Evolutionary conservation across 2,888 invertebrate genomes (phyloP).

Genomic region (Aspidapion aeneum): DNA sequence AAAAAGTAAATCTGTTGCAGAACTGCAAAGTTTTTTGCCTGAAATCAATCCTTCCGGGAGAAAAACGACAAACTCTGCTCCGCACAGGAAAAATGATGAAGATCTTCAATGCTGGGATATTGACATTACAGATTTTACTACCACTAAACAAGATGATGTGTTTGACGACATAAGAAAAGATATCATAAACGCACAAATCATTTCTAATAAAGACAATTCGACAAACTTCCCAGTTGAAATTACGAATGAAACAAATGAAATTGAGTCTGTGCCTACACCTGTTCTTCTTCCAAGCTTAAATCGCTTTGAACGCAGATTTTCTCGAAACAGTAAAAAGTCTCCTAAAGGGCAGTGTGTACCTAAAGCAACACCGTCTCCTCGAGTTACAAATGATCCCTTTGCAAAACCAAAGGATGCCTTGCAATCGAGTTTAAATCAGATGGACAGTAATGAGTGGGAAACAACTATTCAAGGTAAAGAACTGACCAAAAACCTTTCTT

Average conservation of each 20-base stretch:
- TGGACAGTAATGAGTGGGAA: constrained; percentile 79
- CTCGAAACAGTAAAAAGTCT: constrained; percentile 28
- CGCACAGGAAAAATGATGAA: constrained; percentile 35
- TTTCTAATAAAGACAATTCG: background rate
- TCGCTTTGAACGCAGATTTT: constrained; percentile 29
- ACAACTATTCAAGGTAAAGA: constrained; percentile 61
- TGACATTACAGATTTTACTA: background rate
- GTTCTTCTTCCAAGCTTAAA: too few species aligned
- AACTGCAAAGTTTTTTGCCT: constrained; percentile 37
- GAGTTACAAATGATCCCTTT: constrained; percentile 40
- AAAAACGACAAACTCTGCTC: constrained; percentile 44
- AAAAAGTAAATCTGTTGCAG: constrained; percentile 42
- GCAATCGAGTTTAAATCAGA: constrained; percentile 58
- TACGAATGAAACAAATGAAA: background rate
- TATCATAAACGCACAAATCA: background rate
- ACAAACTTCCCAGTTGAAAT: too few species aligned
- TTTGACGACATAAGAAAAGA: background rate
- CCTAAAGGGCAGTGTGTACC: too few species aligned
- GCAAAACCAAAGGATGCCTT: constrained; percentile 64
- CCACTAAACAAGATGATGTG: background rate
- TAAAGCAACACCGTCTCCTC: constrained; percentile 28
- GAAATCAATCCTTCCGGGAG: constrained; percentile 33
- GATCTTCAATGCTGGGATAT: constrained; percentile 24
- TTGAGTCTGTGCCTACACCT: too few species aligned
- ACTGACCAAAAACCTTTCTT: too few species aligned